Evolutionary conservation across 2,888 invertebrate species (phyloP).

Genomic region (Amblyteles armatorius): DNA sequence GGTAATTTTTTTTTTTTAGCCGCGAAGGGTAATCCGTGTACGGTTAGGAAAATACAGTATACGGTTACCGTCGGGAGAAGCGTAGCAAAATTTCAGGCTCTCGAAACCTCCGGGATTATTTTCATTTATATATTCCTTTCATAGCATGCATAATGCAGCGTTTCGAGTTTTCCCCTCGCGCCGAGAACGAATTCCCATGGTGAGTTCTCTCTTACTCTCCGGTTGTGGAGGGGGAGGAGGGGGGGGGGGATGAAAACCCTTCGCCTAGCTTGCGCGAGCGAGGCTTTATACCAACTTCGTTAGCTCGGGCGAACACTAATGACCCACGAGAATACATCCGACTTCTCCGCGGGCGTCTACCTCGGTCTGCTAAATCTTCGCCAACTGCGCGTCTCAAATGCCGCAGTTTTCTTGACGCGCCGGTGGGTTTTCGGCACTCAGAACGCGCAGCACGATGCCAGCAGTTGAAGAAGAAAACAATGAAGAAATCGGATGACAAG

Average conservation of each 20-base stretch:
- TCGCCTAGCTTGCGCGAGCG: conserved; percentile 40
- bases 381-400: conserved; percentile 42
- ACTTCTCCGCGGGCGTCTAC: conserved; percentile 56
- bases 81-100: not conserved
- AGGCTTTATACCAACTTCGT: conserved; percentile 74
- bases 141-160: conserved; percentile 74
- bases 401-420: conserved; percentile 48
- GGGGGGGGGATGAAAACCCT: conserved; percentile 62
- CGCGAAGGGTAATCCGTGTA: not conserved
- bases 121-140: conserved; percentile 75
- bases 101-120: conserved; percentile 66
- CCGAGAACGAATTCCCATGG: conserved; percentile 15
- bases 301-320: conserved; percentile 78
- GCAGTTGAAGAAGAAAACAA: not conserved
- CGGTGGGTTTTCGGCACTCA: conserved; percentile 6
- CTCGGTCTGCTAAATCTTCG: conserved; percentile 30
- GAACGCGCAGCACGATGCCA: not conserved
- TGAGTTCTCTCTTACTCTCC: conserved; percentile 14
- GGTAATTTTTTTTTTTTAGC: not conserved
- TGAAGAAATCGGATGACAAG: not conserved
- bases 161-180: conserved; percentile 57
- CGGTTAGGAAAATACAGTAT: conserved; percentile 5
- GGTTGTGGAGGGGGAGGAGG: not conserved
- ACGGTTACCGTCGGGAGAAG: not conserved
- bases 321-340: conserved; percentile 78